Base-by-base conservation (phyloP, 53 echinoderm and acorn worm genomes). In the Glandiceps talaboti region DNA sequence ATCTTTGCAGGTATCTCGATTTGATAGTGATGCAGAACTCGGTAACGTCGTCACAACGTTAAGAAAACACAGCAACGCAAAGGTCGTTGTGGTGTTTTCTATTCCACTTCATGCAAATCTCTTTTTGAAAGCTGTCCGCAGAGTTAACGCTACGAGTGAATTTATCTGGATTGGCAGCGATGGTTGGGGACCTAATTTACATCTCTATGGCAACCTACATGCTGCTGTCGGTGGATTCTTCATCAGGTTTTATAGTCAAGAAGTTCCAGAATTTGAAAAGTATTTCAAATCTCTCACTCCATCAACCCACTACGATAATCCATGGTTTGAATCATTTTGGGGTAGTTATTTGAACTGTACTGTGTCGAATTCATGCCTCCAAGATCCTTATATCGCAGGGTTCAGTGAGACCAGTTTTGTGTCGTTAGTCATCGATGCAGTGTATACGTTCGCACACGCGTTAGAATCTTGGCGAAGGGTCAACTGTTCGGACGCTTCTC, bases 111-210 rank as follows among this genome's bases (percentile, higher is more conserved):
- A 89, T 27, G 90, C 92, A 0, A 92, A 92, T 31, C 77, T 29
- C 29, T 83, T 92, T 31, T 64, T 92, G 29, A 29, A 74, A 12
- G 85, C 87, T 6, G 73, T 92, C 76, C 83, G 78, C 14, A 73
- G 76, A 33, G 73, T 30, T 20, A 32, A 32, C 0, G 83, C 87
- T 0, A 31, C 75, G 32, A 89, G 87, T 0, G 74, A 85, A 31
- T 81, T 87, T 29, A 87, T 89, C 79, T 82, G 89, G 28, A 84
- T 92, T 25, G 92, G 89, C 25, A 92, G 92, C 31, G 92, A 92
- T 81, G 90, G 86, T 1, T 92, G 92, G 92, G 92, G 92, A 27
- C 83, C 89, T 85, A 92, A 87, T 32, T 85, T 92, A 28, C 64
- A 45, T 20, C 64, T 45, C 64, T 45, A 45, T 20, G 83, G 87